Base-by-base conservation (phyloP, 2,888 invertebrate genomes). In the Chloroclysta siterata region DNA sequence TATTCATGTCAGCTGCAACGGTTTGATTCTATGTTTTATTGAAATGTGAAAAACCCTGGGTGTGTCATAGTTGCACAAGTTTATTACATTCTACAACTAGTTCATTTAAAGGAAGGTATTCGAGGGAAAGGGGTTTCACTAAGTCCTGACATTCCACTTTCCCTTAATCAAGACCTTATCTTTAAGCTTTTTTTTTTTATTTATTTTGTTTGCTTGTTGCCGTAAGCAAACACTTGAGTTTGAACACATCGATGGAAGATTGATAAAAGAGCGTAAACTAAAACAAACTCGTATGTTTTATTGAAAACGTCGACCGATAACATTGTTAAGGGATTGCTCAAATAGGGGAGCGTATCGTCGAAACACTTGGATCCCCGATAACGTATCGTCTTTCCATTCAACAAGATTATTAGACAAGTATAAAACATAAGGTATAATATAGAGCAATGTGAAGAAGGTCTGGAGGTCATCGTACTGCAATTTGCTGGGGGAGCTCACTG, bases 381-480 rank as follows among this genome's bases (percentile, higher is more conserved):
- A 58, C 72, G 68, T 78, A 76, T 78, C 60, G 70, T 72, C 68
- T 72, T 71, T 62, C 55, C 22, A 57, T 64, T 62, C 59, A 61
- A 64, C 41, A 60, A 50, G 17, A 53, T 56, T 60, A 56, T 53
- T 58, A 69, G 68, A 66, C 52, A 62, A 60, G 47, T 54, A 54
- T 15, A 50, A 63, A 62, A 66, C 60, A 62, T 56, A 66, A 60
- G 67, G 22, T 61, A 65, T 46, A 56, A 64, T 68, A 65, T 65
- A 65, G 54, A 66, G 54, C 50, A 41, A 50, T 15, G 29, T 53
- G 22, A 22, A 57, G 53, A 48, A 61, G 64, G 60, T 46, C 47
- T 51, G 6, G 69, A 68, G 89, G 86, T 88, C 88, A 84, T 82
- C 82, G 88, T 72, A 80, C 88, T 69, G 73, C 73, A 68, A 80